Evolutionary conservation across 2,797 vertebrate species (phyloP).

Genomic region (Hephaestus fuliginosus): DNA sequence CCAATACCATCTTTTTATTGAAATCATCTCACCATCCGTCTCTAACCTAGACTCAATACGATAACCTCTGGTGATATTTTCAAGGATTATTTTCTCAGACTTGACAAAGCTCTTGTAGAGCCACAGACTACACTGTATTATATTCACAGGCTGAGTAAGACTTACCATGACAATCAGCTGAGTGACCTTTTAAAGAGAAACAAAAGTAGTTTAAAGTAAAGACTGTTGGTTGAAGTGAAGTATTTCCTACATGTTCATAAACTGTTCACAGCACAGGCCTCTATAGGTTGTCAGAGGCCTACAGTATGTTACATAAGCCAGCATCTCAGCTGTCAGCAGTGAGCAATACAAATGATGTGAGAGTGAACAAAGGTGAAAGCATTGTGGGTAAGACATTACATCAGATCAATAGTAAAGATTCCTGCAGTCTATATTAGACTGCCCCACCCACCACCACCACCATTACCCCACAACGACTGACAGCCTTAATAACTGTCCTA

Average conservation of each 20-base stretch:
- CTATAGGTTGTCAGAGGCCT: background rate
- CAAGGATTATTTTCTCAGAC: background rate
- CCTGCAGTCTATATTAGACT: constrained; percentile 46
- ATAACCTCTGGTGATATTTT: background rate
- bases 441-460: constrained; percentile 32
- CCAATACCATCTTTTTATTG: background rate
- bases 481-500: constrained; percentile 77
- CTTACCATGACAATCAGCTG: background rate
- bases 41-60: background rate
- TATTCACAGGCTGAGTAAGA: background rate
- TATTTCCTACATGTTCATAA: background rate
- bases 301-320: constrained; percentile 28
- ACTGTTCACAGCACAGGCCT: background rate
- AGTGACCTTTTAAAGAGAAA: background rate
- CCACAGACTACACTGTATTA: background rate
- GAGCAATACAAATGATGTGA: constrained; percentile 34
- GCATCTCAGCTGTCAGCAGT: constrained; percentile 26
- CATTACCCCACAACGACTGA: constrained; percentile 56
- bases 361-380: constrained; percentile 44
- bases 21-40: background rate
- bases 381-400: constrained; percentile 38
- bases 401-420: constrained; percentile 70
- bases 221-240: background rate
- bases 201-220: background rate
- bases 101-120: background rate